Evolutionary conservation across 2,113 vertebrate genomes (phyloP), one percentile per base, ranked within the genome.

Genomic region (Enhydra lutris): DNA sequence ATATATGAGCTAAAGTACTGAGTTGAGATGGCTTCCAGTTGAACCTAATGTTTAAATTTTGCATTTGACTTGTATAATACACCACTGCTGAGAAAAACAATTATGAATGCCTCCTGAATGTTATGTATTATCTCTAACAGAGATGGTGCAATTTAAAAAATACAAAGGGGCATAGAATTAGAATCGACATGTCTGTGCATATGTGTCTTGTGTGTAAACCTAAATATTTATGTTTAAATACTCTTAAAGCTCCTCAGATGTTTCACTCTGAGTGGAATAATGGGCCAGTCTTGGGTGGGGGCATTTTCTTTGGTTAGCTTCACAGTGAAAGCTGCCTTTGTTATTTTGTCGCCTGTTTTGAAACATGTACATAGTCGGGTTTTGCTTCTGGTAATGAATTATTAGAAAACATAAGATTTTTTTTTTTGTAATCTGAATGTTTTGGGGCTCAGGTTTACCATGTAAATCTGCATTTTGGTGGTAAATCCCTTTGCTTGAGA

Each of bases 401-500:
- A 69, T 73, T 95, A 79, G 24, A 74, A 95, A 97, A 94, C 76
- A 7, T 74, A 96, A 78, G 61, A 61, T 82, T 97, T 24, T 91
- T 82, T 91, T 82, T 91, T 83, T 93, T 47, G 11, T 93, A 65
- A 73, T 12, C 67, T 94, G 71, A 84, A 63, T 94, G 36, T 47
- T 96, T 92, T 73, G 24, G 89, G 55, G 76, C 61, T 95, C 90
- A 90, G 84, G 79, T 98, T 96, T 95, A 95, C 93, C 29, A 36
- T 94, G 91, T 94, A 97, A 97, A 96, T 92, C 83, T 92, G 87
- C 84, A 73, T 52, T 95, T 96, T 78, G 59, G 57, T 95, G 73
- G 93, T 88, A 80, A 94, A 89, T 86, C 52, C 67, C 78, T 96
- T 96, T 84, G 89, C 93, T 82, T 83, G 80, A 94, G 67, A 93